Percentiles rank a stretch among this genome's conserved stretches.
Evolutionary conservation across 1,140 invertebrate genomes (phyloP).

Genomic region (Cyclina sinensis): DNA sequence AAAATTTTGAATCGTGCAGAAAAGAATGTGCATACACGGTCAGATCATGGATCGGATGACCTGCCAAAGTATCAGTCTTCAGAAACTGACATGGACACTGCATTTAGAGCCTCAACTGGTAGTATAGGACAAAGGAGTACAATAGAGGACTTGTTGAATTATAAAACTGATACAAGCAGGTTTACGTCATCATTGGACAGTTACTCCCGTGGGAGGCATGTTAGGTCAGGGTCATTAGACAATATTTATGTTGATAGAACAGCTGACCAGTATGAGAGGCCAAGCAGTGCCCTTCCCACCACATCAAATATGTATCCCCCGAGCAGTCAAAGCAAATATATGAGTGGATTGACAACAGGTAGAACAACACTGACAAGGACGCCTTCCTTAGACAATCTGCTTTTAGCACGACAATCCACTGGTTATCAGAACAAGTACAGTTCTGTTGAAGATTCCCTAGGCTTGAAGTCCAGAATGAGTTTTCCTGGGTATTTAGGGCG

Average conservation of each 20-base stretch:
- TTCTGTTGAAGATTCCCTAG: constrained; percentile 35
- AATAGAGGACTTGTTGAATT: constrained; percentile 43
- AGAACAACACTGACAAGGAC: constrained; percentile 58
- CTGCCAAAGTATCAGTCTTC: constrained; percentile 6
- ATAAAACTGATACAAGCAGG: constrained; percentile 46
- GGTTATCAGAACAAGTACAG: constrained; percentile 46
- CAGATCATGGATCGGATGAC: constrained; percentile 27
- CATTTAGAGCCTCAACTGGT: constrained; percentile 60
- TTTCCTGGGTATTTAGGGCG: constrained; percentile 11
- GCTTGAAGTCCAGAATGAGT: not conserved
- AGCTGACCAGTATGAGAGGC: constrained; percentile 27
- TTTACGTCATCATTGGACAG: constrained; percentile 53
- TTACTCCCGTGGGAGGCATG: constrained; percentile 51
- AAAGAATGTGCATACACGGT: constrained; percentile 80
- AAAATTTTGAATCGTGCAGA: constrained; percentile 84
- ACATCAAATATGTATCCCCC: constrained; percentile 49
- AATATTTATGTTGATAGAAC: constrained; percentile 42
- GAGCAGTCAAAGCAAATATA: constrained; percentile 36
- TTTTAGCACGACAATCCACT: constrained; percentile 32
- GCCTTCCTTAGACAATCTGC: constrained; percentile 60
- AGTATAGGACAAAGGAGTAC: constrained; percentile 50
- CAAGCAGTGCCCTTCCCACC: constrained; percentile 47
- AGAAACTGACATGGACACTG: constrained; percentile 48
- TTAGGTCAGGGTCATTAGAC: constrained; percentile 60
- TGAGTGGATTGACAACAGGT: constrained; percentile 50